Conservation (phyloP, 2,888 invertebrate species). For the Campoplex capitator region DNA sequence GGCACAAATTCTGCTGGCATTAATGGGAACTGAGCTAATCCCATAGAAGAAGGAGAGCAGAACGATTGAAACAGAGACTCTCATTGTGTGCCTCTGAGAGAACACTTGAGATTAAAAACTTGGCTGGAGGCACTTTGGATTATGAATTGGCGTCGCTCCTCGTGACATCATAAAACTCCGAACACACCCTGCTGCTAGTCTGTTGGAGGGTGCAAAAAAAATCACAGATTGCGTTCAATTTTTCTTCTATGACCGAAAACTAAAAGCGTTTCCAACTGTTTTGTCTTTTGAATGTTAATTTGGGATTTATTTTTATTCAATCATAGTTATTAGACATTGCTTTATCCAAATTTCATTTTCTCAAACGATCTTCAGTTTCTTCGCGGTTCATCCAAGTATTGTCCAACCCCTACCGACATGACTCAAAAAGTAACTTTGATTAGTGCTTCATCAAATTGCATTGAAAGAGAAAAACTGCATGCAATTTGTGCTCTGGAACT, state of each 20-base stretch:
- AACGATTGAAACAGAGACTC: conserved; percentile 78
- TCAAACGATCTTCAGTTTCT: neutral
- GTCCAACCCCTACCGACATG: neutral
- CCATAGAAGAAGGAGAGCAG: conserved; percentile 76
- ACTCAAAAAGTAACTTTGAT: too few species aligned
- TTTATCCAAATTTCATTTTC: neutral
- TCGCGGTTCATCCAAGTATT: neutral
- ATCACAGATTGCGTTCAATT: neutral
- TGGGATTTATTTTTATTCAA: neutral
- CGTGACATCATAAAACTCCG: conserved; percentile 69
- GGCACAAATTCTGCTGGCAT: conserved; percentile 79
- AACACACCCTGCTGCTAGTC: conserved; percentile 31
- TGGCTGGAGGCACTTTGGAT: conserved; percentile 75
- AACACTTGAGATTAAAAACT: conserved; percentile 78
- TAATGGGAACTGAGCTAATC: conserved; percentile 74
- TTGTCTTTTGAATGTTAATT: neutral
- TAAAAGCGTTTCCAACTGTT: neutral
- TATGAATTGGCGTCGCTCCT: conserved; percentile 77
- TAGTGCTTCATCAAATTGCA: neutral
- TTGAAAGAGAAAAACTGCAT: neutral
- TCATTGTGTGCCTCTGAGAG: conserved; percentile 79
- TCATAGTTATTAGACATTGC: neutral
- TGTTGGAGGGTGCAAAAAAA: conserved; percentile 39
- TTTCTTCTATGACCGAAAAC: neutral
- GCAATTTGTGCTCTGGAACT: neutral